Conservation (phyloP, 2,797 vertebrate genomes). For the Psittacula derbiana region DNA sequence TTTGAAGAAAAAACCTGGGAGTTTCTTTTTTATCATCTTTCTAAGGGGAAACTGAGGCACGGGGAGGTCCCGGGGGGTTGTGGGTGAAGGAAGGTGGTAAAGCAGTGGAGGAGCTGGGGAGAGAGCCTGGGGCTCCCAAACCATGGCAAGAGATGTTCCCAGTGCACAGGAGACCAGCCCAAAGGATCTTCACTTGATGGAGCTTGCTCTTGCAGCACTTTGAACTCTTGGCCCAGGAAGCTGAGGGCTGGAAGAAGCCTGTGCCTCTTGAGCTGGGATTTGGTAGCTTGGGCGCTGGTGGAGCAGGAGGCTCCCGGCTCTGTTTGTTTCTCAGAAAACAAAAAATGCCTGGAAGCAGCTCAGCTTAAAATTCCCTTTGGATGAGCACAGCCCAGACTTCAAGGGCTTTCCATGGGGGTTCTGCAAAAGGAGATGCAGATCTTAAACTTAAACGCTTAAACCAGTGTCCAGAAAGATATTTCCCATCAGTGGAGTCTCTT, state of each 20-base stretch:
- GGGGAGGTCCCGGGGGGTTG: not conserved
- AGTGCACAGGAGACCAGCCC: fast-evolving
- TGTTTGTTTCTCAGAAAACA: not conserved
- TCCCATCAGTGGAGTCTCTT: not conserved
- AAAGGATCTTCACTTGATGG: not conserved
- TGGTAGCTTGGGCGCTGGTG: not conserved
- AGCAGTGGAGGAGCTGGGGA: not conserved
- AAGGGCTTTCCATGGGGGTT: not conserved
- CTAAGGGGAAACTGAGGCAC: not conserved
- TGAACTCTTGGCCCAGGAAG: not conserved
- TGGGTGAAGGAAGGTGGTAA: not conserved
- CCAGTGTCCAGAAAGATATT: not conserved
- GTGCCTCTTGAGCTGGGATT: not conserved
- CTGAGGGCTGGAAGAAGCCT: not conserved
- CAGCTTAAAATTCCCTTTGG: not conserved
- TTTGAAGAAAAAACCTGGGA: not conserved
- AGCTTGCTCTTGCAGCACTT: not conserved
- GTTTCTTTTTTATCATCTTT: not conserved
- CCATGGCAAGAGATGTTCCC: not conserved
- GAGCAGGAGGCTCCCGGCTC: not conserved
- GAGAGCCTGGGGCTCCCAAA: fast-evolving
- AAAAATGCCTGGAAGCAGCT: not conserved
- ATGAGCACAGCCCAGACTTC: not conserved
- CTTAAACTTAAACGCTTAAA: not conserved
- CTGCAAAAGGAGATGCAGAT: not conserved